phyloP scores from a whole-genome alignment of 2,888 invertebrate species.

The Masnerella sp. region DNA sequence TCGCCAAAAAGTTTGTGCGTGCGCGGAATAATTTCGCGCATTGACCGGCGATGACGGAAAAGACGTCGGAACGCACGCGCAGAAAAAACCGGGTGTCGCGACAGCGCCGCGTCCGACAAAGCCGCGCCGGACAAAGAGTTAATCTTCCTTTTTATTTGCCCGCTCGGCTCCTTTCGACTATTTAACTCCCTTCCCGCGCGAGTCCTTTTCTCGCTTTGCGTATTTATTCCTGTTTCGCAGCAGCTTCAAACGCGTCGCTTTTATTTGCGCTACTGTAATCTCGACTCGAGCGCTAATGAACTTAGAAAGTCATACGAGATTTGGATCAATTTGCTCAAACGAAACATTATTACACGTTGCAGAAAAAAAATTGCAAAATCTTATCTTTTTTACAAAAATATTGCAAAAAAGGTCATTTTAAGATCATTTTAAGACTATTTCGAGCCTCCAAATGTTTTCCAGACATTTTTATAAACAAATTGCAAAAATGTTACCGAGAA shows the following conservation, averaged over 20 bases:
- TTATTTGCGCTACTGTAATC: conserved; percentile 26
- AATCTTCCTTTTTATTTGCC: conserved; percentile 70
- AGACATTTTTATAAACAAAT: too few species aligned
- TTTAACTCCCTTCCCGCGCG: conserved; percentile 61
- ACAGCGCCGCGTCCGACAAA: conserved; percentile 74
- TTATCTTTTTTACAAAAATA: too few species aligned
- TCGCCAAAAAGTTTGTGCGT: too few species aligned
- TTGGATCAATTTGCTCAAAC: neutral
- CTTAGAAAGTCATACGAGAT: conserved; percentile 24
- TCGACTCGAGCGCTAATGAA: conserved; percentile 20
- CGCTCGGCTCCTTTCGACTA: conserved; percentile 60
- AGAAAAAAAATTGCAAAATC: too few species aligned
- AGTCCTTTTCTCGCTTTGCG: conserved; percentile 9
- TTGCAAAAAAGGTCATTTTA: too few species aligned
- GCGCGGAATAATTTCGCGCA: too few species aligned
- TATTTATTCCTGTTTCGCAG: conserved; percentile 30
- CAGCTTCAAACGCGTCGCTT: conserved; percentile 21
- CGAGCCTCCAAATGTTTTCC: too few species aligned
- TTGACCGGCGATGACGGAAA: neutral
- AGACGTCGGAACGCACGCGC: neutral
- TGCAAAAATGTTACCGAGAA: too few species aligned
- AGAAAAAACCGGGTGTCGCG: conserved; percentile 74
- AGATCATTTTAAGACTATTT: too few species aligned
- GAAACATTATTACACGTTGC: too few species aligned
- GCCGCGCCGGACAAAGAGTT: conserved; percentile 75